These are phyloP conservation scores for Drosophila neoperkinsi DNA, from an alignment of 2,888 invertebrate species.

Conservation along the genomic window DNA sequence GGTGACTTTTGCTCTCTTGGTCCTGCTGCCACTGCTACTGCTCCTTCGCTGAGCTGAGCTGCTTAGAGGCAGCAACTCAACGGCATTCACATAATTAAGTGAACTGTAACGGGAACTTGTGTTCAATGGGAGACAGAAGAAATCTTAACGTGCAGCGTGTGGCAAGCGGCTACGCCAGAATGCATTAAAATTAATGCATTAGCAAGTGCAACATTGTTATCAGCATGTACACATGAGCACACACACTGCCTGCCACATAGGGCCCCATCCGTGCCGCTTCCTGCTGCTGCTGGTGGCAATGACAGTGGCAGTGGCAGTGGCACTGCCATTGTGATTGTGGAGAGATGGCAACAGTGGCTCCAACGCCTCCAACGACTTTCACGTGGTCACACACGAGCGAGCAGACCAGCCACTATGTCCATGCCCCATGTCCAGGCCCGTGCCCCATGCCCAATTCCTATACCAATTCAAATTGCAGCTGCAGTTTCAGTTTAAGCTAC, in stretches of 20 bases:
- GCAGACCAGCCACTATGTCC: slow-evolving; percentile 42
- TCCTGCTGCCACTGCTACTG: not conserved
- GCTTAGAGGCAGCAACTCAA: slow-evolving; percentile 33
- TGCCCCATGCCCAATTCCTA: slow-evolving; percentile 24
- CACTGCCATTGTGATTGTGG: slow-evolving; percentile 2
- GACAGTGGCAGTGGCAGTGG: slow-evolving; percentile 4
- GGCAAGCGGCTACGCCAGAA: slow-evolving; percentile 55
- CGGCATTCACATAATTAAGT: slow-evolving; percentile 76
- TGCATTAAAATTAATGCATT: slow-evolving; percentile 79
- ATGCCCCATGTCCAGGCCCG: not conserved
- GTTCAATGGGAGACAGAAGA: slow-evolving; percentile 34
- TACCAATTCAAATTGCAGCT: slow-evolving; percentile 47
- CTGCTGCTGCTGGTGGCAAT: not conserved
- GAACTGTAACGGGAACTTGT: slow-evolving; percentile 52
- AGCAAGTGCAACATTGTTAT: slow-evolving; percentile 80
- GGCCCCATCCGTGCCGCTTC: not conserved
- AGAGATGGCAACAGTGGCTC: slow-evolving; percentile 34
- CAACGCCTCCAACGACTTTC: slow-evolving; percentile 50
- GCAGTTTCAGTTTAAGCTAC: slow-evolving; percentile 25
- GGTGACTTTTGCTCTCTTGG: slow-evolving; percentile 55
- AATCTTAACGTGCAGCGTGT: slow-evolving; percentile 47
- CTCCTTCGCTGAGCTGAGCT: slow-evolving; percentile 5
- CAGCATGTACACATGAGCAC: slow-evolving; percentile 80
- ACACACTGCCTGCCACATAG: slow-evolving; percentile 32
- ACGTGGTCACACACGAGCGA: slow-evolving; percentile 79